Percentiles rank a stretch among this genome's conserved stretches.
Evolutionary conservation across 2,797 vertebrate genomes (phyloP).

Genomic region (Phylloscopus collybita): DNA sequence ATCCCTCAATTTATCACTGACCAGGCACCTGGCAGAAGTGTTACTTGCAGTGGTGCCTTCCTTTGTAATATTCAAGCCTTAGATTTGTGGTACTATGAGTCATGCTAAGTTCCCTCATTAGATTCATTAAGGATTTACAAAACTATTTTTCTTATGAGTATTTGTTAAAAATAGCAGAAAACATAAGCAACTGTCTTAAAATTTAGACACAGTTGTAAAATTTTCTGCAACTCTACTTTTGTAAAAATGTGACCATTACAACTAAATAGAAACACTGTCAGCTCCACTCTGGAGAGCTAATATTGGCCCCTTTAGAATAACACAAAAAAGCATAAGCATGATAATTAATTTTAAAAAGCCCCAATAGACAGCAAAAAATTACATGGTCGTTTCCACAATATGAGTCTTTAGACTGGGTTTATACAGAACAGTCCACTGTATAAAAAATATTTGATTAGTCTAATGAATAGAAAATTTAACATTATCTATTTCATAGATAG

Average conservation of each 20-base stretch:
- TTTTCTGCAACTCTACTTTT: not conserved
- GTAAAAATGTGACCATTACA: not conserved
- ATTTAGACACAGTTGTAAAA: not conserved
- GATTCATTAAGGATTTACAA: not conserved
- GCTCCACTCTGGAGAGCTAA: not conserved
- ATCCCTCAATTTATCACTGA: not conserved
- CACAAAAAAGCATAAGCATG: not conserved
- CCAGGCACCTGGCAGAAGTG: not conserved
- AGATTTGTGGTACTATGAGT: not conserved
- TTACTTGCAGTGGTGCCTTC: not conserved
- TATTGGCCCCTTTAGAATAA: not conserved
- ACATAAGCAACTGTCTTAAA: not conserved
- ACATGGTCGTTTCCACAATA: not conserved
- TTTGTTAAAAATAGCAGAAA: not conserved
- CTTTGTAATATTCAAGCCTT: not conserved
- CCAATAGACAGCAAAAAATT: not conserved
- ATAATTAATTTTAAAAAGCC: not conserved
- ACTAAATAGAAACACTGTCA: not conserved
- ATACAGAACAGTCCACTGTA: not conserved
- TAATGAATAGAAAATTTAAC: not conserved
- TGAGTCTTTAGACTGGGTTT: not conserved
- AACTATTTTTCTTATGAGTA: not conserved
- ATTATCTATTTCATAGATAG: not conserved
- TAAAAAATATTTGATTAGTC: not conserved
- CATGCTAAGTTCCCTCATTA: not conserved